A percentile compares a stretch with the other conserved stretches of the same genome.
These are phyloP conservation scores for Psittacula derbiana DNA, from an alignment of 2,797 vertebrate genomes.

Conservation along the genomic window DNA sequence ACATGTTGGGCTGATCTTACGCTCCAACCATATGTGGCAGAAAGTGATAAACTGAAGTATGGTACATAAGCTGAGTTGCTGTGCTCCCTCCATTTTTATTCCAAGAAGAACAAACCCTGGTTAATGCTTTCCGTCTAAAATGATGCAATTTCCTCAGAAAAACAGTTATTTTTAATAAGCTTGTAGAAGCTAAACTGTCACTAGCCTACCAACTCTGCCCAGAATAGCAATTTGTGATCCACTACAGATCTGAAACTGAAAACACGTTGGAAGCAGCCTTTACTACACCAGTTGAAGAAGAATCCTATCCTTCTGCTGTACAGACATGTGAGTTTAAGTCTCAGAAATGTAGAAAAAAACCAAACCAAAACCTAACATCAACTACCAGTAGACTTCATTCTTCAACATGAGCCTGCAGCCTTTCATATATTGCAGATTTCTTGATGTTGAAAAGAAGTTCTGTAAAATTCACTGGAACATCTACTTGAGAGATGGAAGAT, in stretches of 20 bases:
- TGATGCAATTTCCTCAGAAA: background rate
- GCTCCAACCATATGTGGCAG: background rate
- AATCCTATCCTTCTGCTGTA: background rate
- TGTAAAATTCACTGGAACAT: background rate
- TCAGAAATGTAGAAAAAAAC: background rate
- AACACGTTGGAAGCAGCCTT: background rate
- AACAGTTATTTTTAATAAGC: background rate
- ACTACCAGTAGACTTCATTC: background rate
- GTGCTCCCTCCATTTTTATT: background rate
- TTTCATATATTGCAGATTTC: background rate
- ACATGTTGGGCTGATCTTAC: background rate
- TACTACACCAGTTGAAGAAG: background rate
- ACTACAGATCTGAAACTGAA: background rate
- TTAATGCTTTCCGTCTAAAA: background rate
- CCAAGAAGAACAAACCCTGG: background rate
- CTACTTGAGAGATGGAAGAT: background rate
- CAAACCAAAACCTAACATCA: background rate
- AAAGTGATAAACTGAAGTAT: background rate
- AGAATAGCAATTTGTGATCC: background rate
- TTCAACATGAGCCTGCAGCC: background rate
- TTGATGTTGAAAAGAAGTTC: background rate
- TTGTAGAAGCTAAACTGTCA: background rate
- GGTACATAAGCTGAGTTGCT: background rate
- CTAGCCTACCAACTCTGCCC: background rate
- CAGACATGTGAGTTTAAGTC: background rate